Evolutionary conservation across 2,797 vertebrate genomes (phyloP).

Genomic region (Picus viridis): DNA sequence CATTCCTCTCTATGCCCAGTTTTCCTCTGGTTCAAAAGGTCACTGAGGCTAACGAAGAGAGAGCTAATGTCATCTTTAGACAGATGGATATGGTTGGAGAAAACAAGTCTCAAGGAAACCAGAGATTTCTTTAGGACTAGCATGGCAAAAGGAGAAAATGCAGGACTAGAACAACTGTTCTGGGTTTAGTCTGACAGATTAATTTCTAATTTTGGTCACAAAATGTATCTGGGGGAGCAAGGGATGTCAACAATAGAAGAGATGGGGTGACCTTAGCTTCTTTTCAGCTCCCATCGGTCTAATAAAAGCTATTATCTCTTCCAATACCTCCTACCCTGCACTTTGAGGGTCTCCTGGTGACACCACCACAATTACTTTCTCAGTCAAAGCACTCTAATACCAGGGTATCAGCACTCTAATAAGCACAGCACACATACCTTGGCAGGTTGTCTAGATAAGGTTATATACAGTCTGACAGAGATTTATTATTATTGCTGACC

Average conservation of each 20-base stretch:
- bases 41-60: neutral
- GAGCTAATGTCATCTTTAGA: neutral
- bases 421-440: neutral
- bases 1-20: neutral
- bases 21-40: neutral
- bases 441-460: neutral
- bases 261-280: neutral
- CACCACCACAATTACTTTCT: slow-evolving; percentile 3
- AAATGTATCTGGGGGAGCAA: neutral
- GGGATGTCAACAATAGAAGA: neutral
- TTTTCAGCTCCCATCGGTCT: neutral
- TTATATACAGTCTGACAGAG: neutral
- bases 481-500: neutral
- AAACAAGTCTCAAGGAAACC: neutral
- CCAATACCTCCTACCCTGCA: neutral
- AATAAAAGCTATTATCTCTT: neutral
- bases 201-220: neutral
- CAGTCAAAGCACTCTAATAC: neutral
- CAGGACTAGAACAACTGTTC: neutral
- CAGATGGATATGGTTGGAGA: neutral
- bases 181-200: neutral
- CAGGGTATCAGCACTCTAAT: neutral
- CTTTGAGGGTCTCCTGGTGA: neutral
- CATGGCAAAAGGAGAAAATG: neutral
- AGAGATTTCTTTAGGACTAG: neutral